Percentiles rank a stretch among this genome's conserved stretches.
These are phyloP conservation scores for Melieria omissa DNA, from an alignment of 2,888 invertebrate genomes.

Conservation along the genomic window DNA sequence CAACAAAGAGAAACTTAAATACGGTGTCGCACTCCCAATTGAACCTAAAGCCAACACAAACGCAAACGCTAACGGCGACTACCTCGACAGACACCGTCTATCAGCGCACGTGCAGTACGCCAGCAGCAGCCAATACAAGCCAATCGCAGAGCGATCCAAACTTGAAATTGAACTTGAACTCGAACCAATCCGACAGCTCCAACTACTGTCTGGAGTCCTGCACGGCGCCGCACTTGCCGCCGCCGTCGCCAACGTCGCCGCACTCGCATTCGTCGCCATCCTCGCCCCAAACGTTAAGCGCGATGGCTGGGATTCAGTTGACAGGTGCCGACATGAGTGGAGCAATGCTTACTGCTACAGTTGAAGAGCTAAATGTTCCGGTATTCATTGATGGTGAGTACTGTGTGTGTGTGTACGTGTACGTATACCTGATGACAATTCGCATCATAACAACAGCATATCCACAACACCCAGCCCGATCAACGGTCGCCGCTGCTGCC, in stretches of 20 bases:
- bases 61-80: constrained; percentile 29
- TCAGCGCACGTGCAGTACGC: constrained; percentile 41
- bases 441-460: too few relatives aligned
- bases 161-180: constrained; percentile 13
- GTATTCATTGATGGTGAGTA: constrained; percentile 66
- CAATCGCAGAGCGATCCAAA: constrained; percentile 15
- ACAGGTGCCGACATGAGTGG: constrained; percentile 63
- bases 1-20: constrained; percentile 43
- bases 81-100: constrained; percentile 44
- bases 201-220: constrained; percentile 27
- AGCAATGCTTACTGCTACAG: constrained; percentile 65
- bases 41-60: constrained; percentile 31
- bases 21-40: constrained; percentile 46
- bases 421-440: constrained; percentile 17
- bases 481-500: too few relatives aligned
- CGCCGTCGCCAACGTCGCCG: constrained; percentile 19
- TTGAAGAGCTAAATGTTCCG: constrained; percentile 65
- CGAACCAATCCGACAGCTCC: background rate
- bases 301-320: constrained; percentile 62
- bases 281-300: constrained; percentile 50
- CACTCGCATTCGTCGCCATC: constrained; percentile 18
- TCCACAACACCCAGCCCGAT: too few relatives aligned
- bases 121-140: constrained; percentile 31
- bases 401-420: constrained; percentile 55
- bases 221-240: constrained; percentile 12